Evolutionary conservation across 2,888 invertebrate genomes (phyloP), one percentile per base, ranked within the genome.

Genomic region (Meganola albula): DNA sequence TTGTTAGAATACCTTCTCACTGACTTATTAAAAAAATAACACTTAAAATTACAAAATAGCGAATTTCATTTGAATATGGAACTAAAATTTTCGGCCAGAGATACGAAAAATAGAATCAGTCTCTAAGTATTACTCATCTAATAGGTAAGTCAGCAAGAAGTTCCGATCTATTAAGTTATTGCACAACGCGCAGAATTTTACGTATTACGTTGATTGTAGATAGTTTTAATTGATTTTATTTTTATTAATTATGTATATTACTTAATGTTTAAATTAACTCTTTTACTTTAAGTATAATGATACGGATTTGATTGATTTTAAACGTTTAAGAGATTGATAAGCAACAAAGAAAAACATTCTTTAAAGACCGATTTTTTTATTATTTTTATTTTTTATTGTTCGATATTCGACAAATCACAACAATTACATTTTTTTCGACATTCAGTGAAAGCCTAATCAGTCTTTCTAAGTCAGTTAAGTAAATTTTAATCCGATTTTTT

Each of bases 171-270:
- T 64, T 74, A 48, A 63, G 74, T 79, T 83, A 84, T 82, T 83
- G 80, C 82, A 84, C 80, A 79, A 79, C 83, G 76, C 80, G 75
- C 75, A 69, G 70, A 70, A 69, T 64, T n/a, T 75, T 84, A 82
- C 79, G 80, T 79, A 84, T 84, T 61, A 67, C 60, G 74, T 74
- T 76, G 54, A 55, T 50, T 54, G 58, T 54, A 34, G 45, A n/a
- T n/a, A n/a, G n/a, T 53, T 53, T 52, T 41, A 35, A 13, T 48
- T 42, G 38, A 37, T 34, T 24, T 48, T 46, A 38, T 23, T 46
- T 55, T 44, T 40, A 40, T 56, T 63, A 55, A 56, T n/a, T n/a
- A n/a, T n/a, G n/a, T n/a, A n/a, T n/a, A n/a, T n/a, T n/a, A n/a
- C n/a, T n/a, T n/a, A n/a, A n/a, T n/a, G n/a, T n/a, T n/a, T n/a